phyloP scores from a whole-genome alignment of 2,888 invertebrate species.

The Mellilla xanthometata region DNA sequence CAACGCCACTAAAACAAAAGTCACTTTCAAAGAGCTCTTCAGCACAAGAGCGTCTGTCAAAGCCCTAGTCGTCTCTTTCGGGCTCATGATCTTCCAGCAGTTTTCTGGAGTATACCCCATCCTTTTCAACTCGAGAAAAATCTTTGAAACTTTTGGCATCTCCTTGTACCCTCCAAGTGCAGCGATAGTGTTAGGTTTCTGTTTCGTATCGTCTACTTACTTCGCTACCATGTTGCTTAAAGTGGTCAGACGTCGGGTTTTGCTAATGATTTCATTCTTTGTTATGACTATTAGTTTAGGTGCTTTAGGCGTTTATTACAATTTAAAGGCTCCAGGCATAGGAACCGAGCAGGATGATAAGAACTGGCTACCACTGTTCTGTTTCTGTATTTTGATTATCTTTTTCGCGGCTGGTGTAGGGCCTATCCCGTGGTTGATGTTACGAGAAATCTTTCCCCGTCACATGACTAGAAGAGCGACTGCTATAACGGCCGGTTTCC shows the following conservation, averaged over 20 bases:
- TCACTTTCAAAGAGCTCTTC: conserved; percentile 70
- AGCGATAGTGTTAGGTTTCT: conserved; percentile 84
- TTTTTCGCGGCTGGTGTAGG: conserved; percentile 86
- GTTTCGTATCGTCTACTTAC: conserved; percentile 82
- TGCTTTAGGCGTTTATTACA: conserved; percentile 73
- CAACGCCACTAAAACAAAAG: conserved; percentile 66
- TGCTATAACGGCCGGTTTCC: conserved; percentile 85
- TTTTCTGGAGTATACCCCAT: conserved; percentile 84
- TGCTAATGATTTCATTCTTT: conserved; percentile 84
- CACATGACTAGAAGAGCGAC: conserved; percentile 85
- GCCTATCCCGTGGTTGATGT: conserved; percentile 88
- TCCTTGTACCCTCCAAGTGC: conserved; percentile 61
- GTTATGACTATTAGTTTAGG: conserved; percentile 81
- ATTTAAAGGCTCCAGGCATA: conserved; percentile 52
- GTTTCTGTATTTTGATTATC: conserved; percentile 80
- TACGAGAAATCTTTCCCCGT: conserved; percentile 85
- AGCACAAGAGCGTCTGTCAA: conserved; percentile 65
- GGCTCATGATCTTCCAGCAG: conserved; percentile 86
- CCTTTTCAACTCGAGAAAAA: conserved; percentile 81
- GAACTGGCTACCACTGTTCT: conserved; percentile 82
- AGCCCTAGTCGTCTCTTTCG: conserved; percentile 75
- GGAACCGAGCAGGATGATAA: conserved; percentile 30
- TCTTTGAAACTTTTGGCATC: conserved; percentile 76
- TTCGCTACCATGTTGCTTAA: conserved; percentile 83
- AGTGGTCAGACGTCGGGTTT: conserved; percentile 81